A percentile compares a stretch with the other conserved stretches of the same genome.
Conservation (phyloP, 2,113 vertebrate species). For the Catharus bicknelli region DNA sequence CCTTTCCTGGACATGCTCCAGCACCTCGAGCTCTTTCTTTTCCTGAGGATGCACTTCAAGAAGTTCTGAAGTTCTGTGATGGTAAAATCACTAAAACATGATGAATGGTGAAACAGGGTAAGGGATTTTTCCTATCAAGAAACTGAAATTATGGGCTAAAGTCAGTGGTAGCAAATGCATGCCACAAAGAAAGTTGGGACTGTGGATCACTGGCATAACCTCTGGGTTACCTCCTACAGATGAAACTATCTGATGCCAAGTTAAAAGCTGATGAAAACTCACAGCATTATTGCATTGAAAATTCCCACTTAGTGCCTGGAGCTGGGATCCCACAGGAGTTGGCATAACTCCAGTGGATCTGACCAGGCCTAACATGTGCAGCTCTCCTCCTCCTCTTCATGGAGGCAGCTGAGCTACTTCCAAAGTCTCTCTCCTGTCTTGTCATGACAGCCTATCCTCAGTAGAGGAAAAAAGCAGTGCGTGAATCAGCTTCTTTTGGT, state of each 20-base stretch:
- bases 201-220: background rate
- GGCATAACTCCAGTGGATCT: background rate
- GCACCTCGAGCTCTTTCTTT: background rate
- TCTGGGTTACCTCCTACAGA: background rate
- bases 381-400: background rate
- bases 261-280: background rate
- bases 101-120: background rate
- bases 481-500: background rate
- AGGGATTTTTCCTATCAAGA: background rate
- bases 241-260: background rate
- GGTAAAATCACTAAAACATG: background rate
- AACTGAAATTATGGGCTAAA: background rate
- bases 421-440: background rate
- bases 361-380: background rate
- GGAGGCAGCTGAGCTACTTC: background rate
- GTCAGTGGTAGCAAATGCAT: background rate
- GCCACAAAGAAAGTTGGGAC: background rate
- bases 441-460: background rate
- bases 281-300: background rate
- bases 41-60: background rate
- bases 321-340: background rate
- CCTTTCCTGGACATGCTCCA: background rate
- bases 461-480: background rate
- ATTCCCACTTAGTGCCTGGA: background rate
- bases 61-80: background rate